Conservation (phyloP, 2,888 invertebrate species). For the Pelosia muscerda region DNA sequence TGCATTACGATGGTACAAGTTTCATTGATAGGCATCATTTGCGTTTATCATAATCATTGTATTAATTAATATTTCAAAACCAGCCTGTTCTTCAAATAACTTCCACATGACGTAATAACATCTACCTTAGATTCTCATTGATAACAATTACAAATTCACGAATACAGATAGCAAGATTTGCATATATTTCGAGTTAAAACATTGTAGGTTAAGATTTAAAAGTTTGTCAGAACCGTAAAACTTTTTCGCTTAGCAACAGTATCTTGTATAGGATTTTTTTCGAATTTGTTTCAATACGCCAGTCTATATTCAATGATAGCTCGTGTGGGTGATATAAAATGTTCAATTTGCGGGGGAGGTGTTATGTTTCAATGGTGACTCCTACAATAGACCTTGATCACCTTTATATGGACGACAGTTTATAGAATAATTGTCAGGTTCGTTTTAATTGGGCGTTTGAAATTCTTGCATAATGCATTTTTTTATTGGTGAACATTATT, state of each 20-base stretch:
- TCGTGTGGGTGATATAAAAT: constrained; percentile 68
- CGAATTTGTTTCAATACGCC: constrained; percentile 35
- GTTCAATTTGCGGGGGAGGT: constrained; percentile 68
- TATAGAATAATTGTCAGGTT: constrained; percentile 67
- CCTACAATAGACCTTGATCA: constrained; percentile 74
- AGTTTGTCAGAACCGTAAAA: neutral
- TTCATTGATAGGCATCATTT: constrained; percentile 28
- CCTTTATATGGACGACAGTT: constrained; percentile 71
- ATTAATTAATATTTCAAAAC: constrained; percentile 7
- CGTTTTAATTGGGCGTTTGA: constrained; percentile 65
- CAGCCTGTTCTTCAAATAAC: constrained; percentile 27
- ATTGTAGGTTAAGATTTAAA: constrained; percentile 1
- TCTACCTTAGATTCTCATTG: constrained; percentile 24
- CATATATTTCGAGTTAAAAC: constrained; percentile 14
- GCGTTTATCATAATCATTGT: constrained; percentile 35
- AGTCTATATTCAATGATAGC: constrained; percentile 43
- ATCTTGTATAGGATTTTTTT: constrained; percentile 24
- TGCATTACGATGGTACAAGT: constrained; percentile 36
- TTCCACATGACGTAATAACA: constrained; percentile 31
- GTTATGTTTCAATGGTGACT: constrained; percentile 72
- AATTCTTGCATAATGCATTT: constrained; percentile 50
- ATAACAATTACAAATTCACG: neutral
- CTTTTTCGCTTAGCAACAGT: constrained; percentile 14
- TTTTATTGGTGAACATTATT: constrained; percentile 31
- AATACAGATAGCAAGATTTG: constrained; percentile 9